Conservation (phyloP, 2,888 invertebrate genomes). For the Rhopalosiphum nymphaeae region DNA sequence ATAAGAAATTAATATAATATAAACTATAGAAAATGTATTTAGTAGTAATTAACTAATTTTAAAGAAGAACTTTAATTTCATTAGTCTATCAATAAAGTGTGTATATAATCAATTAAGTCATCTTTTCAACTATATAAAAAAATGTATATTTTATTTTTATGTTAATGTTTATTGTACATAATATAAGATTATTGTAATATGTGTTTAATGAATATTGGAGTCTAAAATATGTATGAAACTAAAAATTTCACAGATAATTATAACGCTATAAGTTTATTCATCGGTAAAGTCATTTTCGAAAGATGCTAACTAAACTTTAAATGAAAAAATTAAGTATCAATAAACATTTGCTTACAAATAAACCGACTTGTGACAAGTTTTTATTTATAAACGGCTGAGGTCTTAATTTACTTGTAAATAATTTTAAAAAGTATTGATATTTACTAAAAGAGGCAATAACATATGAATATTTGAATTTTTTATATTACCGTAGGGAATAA, state of each 20-base stretch:
- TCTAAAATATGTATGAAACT: neutral
- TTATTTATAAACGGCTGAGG: neutral
- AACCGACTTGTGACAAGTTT: neutral
- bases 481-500: neutral
- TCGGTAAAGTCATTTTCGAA: neutral
- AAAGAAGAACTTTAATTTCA: neutral
- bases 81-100: neutral
- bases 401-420: neutral
- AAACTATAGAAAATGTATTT: neutral
- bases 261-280: neutral
- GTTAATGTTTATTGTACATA: neutral
- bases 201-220: neutral
- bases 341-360: neutral
- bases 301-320: neutral
- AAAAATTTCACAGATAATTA: neutral
- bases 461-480: neutral
- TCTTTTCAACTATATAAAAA: too few relatives aligned
- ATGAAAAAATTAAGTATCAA: neutral
- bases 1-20: neutral
- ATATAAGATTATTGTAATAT: neutral
- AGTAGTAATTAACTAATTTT: neutral
- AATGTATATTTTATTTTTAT: too few relatives aligned
- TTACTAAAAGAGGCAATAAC: neutral
- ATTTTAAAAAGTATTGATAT: neutral
- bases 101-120: too few relatives aligned